A percentile compares a stretch with the other conserved stretches of the same genome.
phyloP scores from a whole-genome alignment of 1,140 invertebrate species.

The Trichonephila clavata region DNA sequence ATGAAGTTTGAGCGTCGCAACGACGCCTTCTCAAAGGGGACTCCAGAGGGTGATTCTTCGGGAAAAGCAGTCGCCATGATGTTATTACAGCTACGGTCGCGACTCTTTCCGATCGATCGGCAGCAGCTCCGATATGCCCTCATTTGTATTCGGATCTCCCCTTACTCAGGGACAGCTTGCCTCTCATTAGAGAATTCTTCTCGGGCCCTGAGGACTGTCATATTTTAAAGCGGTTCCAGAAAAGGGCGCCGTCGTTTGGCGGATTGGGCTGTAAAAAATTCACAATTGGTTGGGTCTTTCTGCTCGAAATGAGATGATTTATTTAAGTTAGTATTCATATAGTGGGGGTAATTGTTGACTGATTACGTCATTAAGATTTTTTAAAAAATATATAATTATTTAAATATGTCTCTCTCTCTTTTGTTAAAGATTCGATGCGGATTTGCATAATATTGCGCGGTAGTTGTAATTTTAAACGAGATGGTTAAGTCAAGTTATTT shows the following conservation, averaged over 20 bases:
- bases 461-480: too few species aligned
- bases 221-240: background rate
- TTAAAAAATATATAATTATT: too few species aligned
- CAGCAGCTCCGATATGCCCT: constrained; percentile 59
- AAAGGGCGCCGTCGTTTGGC: background rate
- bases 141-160: constrained; percentile 58
- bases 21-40: constrained; percentile 2
- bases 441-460: too few species aligned
- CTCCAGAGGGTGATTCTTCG: constrained; percentile 52
- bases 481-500: too few species aligned
- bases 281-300: background rate
- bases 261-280: background rate
- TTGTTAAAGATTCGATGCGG: too few species aligned
- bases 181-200: constrained; percentile 34
- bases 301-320: background rate
- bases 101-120: constrained; percentile 52
- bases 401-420: too few species aligned
- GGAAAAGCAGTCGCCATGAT: constrained; percentile 58
- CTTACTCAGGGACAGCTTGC: constrained; percentile 20
- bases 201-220: background rate
- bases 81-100: constrained; percentile 73
- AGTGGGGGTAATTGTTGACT: too few species aligned
- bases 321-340: background rate
- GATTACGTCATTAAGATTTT: too few species aligned
- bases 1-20: constrained; percentile 29